Evolutionary conservation across 2,888 invertebrate species (phyloP), one percentile per base, ranked within the genome.

Genomic region (Chrysomela aeneicollis): DNA sequence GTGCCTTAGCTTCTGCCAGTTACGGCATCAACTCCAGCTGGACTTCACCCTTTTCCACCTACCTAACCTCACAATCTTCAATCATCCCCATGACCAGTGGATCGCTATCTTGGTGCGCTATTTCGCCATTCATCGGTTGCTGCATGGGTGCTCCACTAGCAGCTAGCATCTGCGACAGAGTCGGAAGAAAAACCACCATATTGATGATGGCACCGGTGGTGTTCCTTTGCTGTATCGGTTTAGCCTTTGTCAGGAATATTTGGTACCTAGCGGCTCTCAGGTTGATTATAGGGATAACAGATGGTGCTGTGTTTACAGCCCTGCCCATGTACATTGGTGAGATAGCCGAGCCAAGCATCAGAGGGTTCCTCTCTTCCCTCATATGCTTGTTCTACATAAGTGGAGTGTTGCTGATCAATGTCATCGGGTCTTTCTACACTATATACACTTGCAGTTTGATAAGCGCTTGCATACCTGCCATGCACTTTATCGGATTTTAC

Each of bases 161-260:
- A 15, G 89, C 89, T 26, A 85, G 87, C 75, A 81, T 88, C 65
- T 87, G 90, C 59, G 89, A 90, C 77, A 82, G 84, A 66, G 84
- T 88, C 65, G 91, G 91, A n/a, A 84, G 91, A n/a, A 90, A 90
- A 77, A 85, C 84, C 12, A 87, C 88, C n/a, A 83, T 90, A 1
- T 82, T 90, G 12, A 3, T 35, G 6, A 62, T 57, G 49, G 57
- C 57, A 3, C 57, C 62, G 0, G 19, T 57, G 15, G 57, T 62
- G 0, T 37, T 62, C 22, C 1, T 37, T 32, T 57, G 30, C 37
- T 21, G 35, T 17, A 37, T 62, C 18, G 26, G 30, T 17, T 37
- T 64, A 35, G 54, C 47, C n/a, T 64, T 19, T 19, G 21, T 26
- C 8, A 50, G 19, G 15, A 57, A 55, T 12, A 49, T 63, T 10